phyloP scores from a whole-genome alignment of 2,113 vertebrate genomes.

The Peromyscus maniculatus region DNA sequence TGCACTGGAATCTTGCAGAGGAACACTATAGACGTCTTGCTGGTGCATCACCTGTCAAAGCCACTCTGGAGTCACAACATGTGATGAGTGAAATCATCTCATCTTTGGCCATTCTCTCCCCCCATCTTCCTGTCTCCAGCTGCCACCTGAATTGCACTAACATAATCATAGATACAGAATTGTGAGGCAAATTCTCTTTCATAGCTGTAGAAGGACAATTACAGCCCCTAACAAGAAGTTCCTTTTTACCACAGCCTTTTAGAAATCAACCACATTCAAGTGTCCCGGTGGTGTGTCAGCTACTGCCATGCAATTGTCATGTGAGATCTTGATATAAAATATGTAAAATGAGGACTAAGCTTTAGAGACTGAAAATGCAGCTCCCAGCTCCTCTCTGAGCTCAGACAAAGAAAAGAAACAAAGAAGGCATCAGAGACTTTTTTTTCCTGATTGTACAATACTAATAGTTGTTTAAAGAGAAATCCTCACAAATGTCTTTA shows the following conservation, averaged over 20 bases:
- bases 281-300: background rate
- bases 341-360: background rate
- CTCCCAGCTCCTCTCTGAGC: background rate
- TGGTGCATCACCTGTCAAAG: constrained; percentile 17
- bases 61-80: background rate
- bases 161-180: constrained; percentile 1
- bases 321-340: background rate
- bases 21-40: background rate
- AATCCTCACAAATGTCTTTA: background rate
- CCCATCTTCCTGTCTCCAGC: constrained; percentile 39
- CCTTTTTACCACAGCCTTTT: constrained; percentile 21
- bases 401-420: background rate
- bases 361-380: background rate
- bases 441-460: constrained; percentile 46
- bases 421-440: background rate
- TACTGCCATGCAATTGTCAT: background rate
- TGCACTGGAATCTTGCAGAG: background rate
- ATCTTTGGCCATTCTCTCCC: background rate
- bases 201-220: background rate
- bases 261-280: background rate
- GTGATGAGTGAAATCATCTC: background rate
- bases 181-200: constrained; percentile 12
- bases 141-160: constrained; percentile 54
- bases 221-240: background rate
- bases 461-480: constrained; percentile 58